These are phyloP conservation scores for Aradus depressus DNA, from an alignment of 2,888 invertebrate genomes.

Conservation along the genomic window DNA sequence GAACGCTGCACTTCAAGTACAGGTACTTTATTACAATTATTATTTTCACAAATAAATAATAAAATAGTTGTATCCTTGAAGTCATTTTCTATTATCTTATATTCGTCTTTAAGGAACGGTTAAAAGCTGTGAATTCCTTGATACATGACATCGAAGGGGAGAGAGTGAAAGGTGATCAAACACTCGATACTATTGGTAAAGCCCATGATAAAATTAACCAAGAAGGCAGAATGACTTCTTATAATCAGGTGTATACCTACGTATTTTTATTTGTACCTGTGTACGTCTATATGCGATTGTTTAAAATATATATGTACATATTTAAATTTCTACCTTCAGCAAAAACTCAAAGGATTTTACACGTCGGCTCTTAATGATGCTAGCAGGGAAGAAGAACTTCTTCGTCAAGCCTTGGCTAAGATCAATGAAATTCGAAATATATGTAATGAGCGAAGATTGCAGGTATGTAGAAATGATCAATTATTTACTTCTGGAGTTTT, in stretches of 20 bases:
- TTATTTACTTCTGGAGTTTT: slow-evolving; percentile 12
- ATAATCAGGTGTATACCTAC: slow-evolving; percentile 44
- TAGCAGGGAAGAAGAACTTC: slow-evolving; percentile 68
- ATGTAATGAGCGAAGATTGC: slow-evolving; percentile 75
- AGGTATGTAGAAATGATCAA: slow-evolving; percentile 39
- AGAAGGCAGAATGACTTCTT: slow-evolving; percentile 39
- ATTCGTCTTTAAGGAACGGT: slow-evolving; percentile 53
- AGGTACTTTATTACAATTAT: slow-evolving; percentile 34
- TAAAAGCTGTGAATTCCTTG: slow-evolving; percentile 62
- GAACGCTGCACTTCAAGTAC: slow-evolving; percentile 60
- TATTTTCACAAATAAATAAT: neutral
- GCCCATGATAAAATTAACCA: slow-evolving; percentile 53
- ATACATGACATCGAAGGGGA: slow-evolving; percentile 74
- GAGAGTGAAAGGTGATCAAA: slow-evolving; percentile 65
- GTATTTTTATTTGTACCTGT: neutral
- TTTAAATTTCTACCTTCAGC: slow-evolving; percentile 41
- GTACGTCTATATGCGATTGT: neutral
- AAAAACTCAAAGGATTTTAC: slow-evolving; percentile 69
- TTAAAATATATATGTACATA: neutral
- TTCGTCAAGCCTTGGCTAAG: slow-evolving; percentile 69
- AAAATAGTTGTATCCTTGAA: neutral
- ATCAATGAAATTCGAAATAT: slow-evolving; percentile 84
- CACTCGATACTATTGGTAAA: slow-evolving; percentile 63
- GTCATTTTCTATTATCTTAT: slow-evolving; percentile 10
- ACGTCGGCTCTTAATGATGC: slow-evolving; percentile 71